phyloP scores from a whole-genome alignment of 1,140 invertebrate genomes.

The Helicoverpa zea region DNA sequence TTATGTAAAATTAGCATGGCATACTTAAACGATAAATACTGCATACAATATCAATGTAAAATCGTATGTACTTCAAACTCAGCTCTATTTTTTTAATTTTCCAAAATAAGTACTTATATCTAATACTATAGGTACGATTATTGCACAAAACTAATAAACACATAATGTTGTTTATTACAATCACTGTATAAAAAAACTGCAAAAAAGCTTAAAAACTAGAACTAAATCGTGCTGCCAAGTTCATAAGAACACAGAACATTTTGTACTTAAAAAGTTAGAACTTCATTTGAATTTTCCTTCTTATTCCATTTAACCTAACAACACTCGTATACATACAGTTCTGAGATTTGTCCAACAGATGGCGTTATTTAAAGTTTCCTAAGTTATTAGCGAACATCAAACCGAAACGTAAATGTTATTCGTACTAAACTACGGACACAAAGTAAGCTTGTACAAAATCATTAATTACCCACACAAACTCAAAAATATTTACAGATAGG shows the following conservation, averaged over 20 bases:
- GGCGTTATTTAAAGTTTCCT: slow-evolving; percentile 37
- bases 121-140: slow-evolving; percentile 37
- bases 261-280: slow-evolving; percentile 45
- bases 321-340: slow-evolving; percentile 40
- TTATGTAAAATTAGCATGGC: slow-evolving; percentile 14
- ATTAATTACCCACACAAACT: slow-evolving; percentile 58
- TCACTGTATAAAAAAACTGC: slow-evolving; percentile 33
- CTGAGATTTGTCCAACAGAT: slow-evolving; percentile 47
- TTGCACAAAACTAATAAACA: slow-evolving; percentile 50
- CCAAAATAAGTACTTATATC: slow-evolving; percentile 31
- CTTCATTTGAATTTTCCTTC: not conserved
- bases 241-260: slow-evolving; percentile 7
- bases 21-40: slow-evolving; percentile 21
- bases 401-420: slow-evolving; percentile 47
- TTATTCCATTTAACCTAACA: slow-evolving; percentile 6
- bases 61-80: slow-evolving; percentile 32
- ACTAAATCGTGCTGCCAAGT: slow-evolving; percentile 27
- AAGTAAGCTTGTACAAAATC: slow-evolving; percentile 44
- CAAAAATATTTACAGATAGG: slow-evolving; percentile 52
- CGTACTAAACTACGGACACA: slow-evolving; percentile 43
- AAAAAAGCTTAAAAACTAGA: slow-evolving; percentile 1
- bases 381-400: slow-evolving; percentile 50
- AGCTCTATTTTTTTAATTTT: slow-evolving; percentile 20
- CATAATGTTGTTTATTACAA: slow-evolving; percentile 32
- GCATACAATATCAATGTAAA: slow-evolving; percentile 17